These are phyloP conservation scores for Poeciliopsis infans DNA, from an alignment of 2,797 vertebrate species.

Conservation along the genomic window DNA sequence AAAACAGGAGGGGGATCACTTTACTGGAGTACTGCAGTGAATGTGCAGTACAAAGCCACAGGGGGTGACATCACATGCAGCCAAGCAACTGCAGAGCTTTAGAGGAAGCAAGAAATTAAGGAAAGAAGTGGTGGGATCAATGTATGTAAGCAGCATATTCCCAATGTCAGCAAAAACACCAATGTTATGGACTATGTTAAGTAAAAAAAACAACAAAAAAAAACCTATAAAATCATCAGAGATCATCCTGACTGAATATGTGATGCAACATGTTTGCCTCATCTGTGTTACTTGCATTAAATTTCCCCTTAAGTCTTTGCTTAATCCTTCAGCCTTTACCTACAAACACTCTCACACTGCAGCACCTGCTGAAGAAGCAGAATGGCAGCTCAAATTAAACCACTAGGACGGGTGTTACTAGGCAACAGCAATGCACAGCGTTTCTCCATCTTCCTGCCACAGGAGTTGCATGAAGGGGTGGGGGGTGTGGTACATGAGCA, in stretches of 20 bases:
- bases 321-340: conserved; percentile 29
- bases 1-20: not conserved
- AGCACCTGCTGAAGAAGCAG: conserved; percentile 58
- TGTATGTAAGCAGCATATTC: not conserved
- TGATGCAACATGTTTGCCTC: conserved; percentile 21
- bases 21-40: not conserved
- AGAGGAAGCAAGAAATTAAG: not conserved
- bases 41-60: not conserved
- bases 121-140: not conserved
- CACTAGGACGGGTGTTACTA: conserved; percentile 66
- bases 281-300: not conserved
- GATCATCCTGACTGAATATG: conserved; percentile 8
- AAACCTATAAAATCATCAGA: not conserved
- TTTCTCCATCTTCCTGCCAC: conserved; percentile 70
- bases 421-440: conserved; percentile 69
- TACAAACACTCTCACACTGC: conserved; percentile 27
- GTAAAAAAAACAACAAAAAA: not conserved
- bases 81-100: not conserved
- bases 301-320: not conserved
- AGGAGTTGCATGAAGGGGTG: conserved; percentile 14
- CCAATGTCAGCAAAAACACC: conserved; percentile 4
- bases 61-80: conserved; percentile 1
- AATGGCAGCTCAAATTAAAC: conserved; percentile 45
- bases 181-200: not conserved
- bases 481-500: conserved; percentile 25